Evolutionary conservation across 2,888 invertebrate species (phyloP).

Genomic region (Phalangium opilio): DNA sequence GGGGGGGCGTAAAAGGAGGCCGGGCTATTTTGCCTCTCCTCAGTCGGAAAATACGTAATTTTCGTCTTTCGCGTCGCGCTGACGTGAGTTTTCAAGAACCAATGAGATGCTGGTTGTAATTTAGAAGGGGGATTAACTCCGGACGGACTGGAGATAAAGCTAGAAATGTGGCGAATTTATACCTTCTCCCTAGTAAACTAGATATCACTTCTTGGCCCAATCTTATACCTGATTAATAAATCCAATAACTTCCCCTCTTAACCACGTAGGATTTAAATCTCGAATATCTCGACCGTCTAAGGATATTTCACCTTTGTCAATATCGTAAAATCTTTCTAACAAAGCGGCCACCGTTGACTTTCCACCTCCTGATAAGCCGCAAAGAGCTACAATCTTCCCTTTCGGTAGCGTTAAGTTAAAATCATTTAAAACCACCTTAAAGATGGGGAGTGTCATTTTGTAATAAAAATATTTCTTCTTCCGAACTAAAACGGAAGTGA

Average conservation of each 20-base stretch:
- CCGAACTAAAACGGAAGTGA: constrained; percentile 15
- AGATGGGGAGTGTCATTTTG: constrained; percentile 23
- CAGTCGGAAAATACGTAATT: no score
- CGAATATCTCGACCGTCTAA: constrained; percentile 57
- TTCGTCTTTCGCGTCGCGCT: no score
- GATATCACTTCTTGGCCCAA: no score
- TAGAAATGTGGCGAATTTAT: no score
- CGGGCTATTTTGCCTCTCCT: no score
- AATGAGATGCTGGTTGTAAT: no score
- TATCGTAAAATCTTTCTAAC: constrained; percentile 77
- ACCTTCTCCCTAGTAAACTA: no score
- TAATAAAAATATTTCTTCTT: constrained; percentile 7
- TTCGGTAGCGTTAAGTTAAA: constrained; percentile 67
- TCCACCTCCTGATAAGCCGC: constrained; percentile 80
- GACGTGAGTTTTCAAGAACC: no score
- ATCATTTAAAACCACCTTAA: constrained; percentile 55
- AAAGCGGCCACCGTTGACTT: constrained; percentile 84
- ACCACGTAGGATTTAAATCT: constrained; percentile 61
- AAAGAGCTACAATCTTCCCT: constrained; percentile 79
- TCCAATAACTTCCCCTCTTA: constrained; percentile 65
- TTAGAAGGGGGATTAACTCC: no score
- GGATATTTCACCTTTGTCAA: constrained; percentile 50
- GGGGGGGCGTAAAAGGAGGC: no score
- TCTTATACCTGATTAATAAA: constrained; percentile 66
- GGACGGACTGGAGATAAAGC: no score